A percentile compares a stretch with the other conserved stretches of the same genome.
Conservation (phyloP, 2,888 invertebrate genomes). For the Nezara viridula region DNA sequence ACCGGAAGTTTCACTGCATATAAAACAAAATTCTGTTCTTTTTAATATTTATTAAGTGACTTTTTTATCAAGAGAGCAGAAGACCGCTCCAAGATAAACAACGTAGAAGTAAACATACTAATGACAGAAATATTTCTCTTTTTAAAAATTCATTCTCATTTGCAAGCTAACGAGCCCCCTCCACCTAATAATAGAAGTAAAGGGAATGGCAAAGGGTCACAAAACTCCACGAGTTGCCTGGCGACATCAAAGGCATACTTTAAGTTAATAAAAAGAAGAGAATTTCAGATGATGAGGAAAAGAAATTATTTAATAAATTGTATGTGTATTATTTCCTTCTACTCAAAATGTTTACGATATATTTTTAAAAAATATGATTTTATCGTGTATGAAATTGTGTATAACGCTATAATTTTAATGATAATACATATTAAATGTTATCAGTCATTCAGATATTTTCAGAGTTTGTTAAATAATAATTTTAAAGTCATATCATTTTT, state of each 20-base stretch:
- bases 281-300: not conserved
- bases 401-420: no score
- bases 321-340: not conserved
- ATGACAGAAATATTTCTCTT: not conserved
- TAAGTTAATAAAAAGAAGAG: not conserved
- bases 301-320: not conserved
- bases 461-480: no score
- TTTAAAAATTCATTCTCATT: conserved; percentile 41
- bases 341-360: no score
- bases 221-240: not conserved
- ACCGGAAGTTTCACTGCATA: no score
- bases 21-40: no score
- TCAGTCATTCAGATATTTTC: no score
- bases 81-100: not conserved
- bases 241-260: not conserved
- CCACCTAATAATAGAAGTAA: not conserved
- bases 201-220: not conserved
- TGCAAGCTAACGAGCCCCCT: conserved; percentile 12
- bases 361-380: no score
- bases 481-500: no score
- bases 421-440: no score
- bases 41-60: no score
- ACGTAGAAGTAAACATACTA: not conserved
- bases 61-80: no score
- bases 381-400: no score